Evolutionary conservation across 2,888 invertebrate species (phyloP).

Genomic region (Leptura quadrifasciata): DNA sequence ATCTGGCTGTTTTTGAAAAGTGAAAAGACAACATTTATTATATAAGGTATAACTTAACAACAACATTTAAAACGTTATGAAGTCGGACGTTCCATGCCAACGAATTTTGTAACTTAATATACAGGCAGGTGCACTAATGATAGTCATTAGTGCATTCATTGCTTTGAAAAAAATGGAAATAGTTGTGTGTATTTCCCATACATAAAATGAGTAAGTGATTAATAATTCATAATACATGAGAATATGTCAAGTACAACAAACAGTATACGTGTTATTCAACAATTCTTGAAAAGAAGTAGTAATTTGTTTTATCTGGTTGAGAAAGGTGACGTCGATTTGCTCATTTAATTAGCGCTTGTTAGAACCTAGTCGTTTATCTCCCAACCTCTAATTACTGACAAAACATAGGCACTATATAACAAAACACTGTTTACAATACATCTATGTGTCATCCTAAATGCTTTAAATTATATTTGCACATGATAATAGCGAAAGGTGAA

Average conservation of each 20-base stretch:
- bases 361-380: background rate
- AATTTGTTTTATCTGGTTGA: slow-evolving; percentile 4
- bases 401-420: no score
- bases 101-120: slow-evolving; percentile 27
- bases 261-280: slow-evolving; percentile 19
- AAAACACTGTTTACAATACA: no score
- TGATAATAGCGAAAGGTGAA: no score
- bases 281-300: slow-evolving; percentile 6
- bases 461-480: no score
- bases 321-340: slow-evolving; percentile 13
- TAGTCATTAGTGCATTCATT: slow-evolving; percentile 5
- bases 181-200: slow-evolving; percentile 31
- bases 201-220: slow-evolving; percentile 24
- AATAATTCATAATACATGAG: slow-evolving; percentile 35
- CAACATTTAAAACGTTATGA: slow-evolving; percentile 11
- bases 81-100: slow-evolving; percentile 22
- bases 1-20: background rate
- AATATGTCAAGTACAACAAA: slow-evolving; percentile 38
- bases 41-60: background rate
- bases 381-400: background rate
- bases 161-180: slow-evolving; percentile 24
- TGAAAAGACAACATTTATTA: slow-evolving; percentile 23
- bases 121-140: slow-evolving; percentile 30
- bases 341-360: slow-evolving; percentile 13
- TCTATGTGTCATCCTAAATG: no score